Conservation (phyloP, 2,888 invertebrate genomes). For the Drosophila emarginata region DNA sequence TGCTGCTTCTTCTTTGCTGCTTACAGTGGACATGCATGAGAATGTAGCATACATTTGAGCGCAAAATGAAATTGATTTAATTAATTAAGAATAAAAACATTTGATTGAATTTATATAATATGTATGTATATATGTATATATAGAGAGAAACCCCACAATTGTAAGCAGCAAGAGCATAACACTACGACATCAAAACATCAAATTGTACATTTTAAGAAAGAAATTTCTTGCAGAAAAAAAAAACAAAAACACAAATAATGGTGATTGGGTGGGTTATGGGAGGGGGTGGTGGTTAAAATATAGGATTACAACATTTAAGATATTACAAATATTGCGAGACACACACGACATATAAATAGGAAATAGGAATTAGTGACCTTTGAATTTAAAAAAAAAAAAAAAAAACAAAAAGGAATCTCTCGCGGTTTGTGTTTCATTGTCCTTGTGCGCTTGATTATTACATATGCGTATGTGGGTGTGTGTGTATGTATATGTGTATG, state of each 20-base stretch:
- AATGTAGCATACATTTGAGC: conserved; percentile 70
- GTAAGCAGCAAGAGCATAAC: conserved; percentile 59
- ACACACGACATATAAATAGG: conserved; percentile 34
- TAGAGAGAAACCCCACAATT: conserved; percentile 10
- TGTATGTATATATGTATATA: not conserved
- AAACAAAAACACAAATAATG: conserved; percentile 16
- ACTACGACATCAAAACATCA: conserved; percentile 20
- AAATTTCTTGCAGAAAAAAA: conserved; percentile 1
- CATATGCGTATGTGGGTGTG: conserved; percentile 11
- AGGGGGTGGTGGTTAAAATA: not conserved
- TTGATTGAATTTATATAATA: not conserved
- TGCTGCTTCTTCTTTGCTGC: conserved; percentile 32
- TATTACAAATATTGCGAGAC: conserved; percentile 41
- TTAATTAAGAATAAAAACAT: not conserved
- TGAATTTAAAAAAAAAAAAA: conserved; percentile 8
- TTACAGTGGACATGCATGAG: conserved; percentile 61
- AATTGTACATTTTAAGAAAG: too few relatives aligned
- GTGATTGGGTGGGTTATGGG: not conserved
- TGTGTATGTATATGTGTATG: conserved; percentile 15
- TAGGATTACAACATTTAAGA: conserved; percentile 43
- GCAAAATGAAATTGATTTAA: conserved; percentile 23
- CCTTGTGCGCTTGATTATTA: conserved; percentile 11
- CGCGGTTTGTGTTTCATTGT: conserved; percentile 8
- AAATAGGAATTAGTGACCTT: conserved; percentile 15
- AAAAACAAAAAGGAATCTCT: conserved; percentile 8